Evolutionary conservation across 92 coral and sea anemone species (phyloP).

Genomic region (Hydrozoanthus gracilis): DNA sequence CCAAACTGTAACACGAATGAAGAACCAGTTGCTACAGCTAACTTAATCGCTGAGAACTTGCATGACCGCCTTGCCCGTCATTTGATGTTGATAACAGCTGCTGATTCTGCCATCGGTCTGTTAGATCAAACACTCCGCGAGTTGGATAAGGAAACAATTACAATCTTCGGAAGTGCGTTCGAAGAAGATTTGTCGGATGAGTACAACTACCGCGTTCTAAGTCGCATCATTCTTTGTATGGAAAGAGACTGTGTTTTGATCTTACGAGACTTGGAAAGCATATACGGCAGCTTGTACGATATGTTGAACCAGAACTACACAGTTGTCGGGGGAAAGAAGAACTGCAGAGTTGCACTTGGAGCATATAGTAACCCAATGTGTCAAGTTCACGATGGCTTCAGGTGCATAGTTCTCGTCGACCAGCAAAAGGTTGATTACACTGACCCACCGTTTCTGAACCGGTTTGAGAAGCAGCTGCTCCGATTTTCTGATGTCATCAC

Average conservation of each 20-base stretch:
- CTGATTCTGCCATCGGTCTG: constrained; percentile 96
- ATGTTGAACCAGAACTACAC: constrained; percentile 98
- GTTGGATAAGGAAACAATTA: constrained; percentile 90
- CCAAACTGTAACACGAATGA: constrained; percentile 46
- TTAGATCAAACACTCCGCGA: constrained; percentile 76
- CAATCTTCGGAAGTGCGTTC: constrained; percentile 94
- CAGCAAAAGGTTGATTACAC: constrained; percentile 86
- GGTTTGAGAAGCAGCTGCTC: constrained; percentile 96
- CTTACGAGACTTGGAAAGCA: constrained; percentile 89
- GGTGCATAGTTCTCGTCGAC: constrained; percentile 94
- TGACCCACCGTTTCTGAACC: constrained; percentile 96
- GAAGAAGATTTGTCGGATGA: constrained; percentile 97
- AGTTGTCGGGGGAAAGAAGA: constrained; percentile 94
- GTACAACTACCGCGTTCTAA: constrained; percentile 89
- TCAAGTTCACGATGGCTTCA: constrained; percentile 96
- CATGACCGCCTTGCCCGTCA: constrained; percentile 87
- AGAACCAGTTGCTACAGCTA: constrained; percentile 65
- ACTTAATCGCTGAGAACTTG: constrained; percentile 84
- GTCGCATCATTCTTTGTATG: constrained; percentile 98
- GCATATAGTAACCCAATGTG: constrained; percentile 99
- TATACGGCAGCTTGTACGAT: constrained; percentile 98
- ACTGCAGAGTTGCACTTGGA: constrained; percentile 96
- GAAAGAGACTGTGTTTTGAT: constrained; percentile 92
- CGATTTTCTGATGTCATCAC: constrained; percentile 89
- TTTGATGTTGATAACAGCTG: constrained; percentile 93